Conservation (phyloP, 2,113 vertebrate species). For the Odontesthes bonariensis region DNA sequence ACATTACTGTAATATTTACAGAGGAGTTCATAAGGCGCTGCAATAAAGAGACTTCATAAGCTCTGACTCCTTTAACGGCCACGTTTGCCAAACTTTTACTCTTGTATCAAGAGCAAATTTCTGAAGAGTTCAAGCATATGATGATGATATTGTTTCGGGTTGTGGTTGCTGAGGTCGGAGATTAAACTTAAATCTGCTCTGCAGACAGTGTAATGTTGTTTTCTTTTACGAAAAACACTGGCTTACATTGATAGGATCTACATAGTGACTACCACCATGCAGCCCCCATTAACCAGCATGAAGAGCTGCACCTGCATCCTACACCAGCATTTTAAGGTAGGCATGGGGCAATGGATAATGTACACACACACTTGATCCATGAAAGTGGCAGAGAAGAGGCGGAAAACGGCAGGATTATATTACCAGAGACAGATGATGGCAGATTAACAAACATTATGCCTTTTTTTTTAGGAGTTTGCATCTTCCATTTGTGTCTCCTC, state of each 20-base stretch:
- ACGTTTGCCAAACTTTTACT: neutral
- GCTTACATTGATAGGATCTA: constrained; percentile 55
- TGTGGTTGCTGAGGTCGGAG: neutral
- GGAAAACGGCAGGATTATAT: constrained; percentile 4
- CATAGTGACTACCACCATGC: constrained; percentile 39
- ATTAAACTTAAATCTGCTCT: neutral
- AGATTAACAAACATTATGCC: neutral
- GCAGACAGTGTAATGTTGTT: constrained; percentile 39
- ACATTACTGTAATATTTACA: neutral
- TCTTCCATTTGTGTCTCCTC: too few relatives aligned
- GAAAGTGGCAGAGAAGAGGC: neutral
- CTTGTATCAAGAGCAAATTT: neutral
- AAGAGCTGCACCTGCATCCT: constrained; percentile 57
- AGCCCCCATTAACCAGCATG: constrained; percentile 72
- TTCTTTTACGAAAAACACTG: constrained; percentile 4
- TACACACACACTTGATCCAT: constrained; percentile 23
- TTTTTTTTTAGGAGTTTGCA: too few relatives aligned
- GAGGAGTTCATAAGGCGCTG: neutral
- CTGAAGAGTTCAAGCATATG: neutral
- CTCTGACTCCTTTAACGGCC: neutral
- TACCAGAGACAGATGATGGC: neutral
- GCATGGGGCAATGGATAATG: neutral
- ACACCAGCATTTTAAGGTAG: constrained; percentile 32
- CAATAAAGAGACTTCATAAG: neutral
- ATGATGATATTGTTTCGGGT: constrained; percentile 4